Conservation (phyloP, 2,113 vertebrate genomes). For the Melanotaenia duboulayi region DNA sequence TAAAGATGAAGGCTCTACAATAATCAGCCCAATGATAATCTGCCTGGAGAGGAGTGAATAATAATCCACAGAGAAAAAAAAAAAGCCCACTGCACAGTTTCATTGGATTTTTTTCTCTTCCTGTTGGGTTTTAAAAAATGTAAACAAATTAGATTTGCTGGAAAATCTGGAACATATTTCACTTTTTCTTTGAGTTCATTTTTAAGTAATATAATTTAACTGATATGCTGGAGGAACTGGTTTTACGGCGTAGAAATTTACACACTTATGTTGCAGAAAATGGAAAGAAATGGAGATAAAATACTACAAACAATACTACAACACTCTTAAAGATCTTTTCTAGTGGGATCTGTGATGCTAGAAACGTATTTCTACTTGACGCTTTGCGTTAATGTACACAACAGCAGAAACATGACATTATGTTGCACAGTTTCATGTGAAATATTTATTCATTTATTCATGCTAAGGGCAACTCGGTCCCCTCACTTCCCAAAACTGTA, state of each 20-base stretch:
- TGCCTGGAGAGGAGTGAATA: not conserved
- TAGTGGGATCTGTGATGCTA: not conserved
- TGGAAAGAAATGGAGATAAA: too few species aligned
- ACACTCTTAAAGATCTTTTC: too few species aligned
- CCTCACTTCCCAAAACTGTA: slow-evolving; percentile 62
- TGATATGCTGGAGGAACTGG: not conserved
- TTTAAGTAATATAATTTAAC: too few species aligned
- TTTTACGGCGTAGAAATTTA: not conserved
- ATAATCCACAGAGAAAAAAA: not conserved
- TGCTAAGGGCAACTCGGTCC: slow-evolving; percentile 54
- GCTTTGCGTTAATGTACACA: slow-evolving; percentile 7
- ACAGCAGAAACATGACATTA: slow-evolving; percentile 18
- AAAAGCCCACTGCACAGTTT: slow-evolving; percentile 2
- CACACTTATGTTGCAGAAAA: not conserved
- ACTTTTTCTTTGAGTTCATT: too few species aligned
- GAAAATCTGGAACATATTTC: too few species aligned
- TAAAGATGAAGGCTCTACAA: slow-evolving; percentile 6
- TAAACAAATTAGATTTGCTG: not conserved
- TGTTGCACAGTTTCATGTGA: slow-evolving; percentile 40
- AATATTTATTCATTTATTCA: slow-evolving; percentile 72
- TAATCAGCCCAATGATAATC: not conserved
- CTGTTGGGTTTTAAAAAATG: not conserved
- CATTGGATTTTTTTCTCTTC: not conserved
- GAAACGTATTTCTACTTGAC: not conserved
- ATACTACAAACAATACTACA: too few species aligned